Conservation (phyloP, 2,797 vertebrate species). For the Mallotus villosus region DNA sequence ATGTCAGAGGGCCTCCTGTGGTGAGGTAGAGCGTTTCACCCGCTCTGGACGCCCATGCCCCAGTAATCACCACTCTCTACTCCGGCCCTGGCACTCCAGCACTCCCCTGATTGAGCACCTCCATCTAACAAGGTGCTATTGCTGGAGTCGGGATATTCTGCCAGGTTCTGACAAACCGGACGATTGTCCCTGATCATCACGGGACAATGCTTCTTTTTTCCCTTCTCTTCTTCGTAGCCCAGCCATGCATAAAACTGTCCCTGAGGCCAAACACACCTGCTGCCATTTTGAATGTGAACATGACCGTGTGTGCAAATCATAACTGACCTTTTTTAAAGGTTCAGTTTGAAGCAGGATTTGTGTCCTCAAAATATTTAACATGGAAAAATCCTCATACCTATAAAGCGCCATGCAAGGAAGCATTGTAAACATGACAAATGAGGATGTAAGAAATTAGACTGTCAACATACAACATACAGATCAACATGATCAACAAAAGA, state of each 20-base stretch:
- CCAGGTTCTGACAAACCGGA: slow-evolving; percentile 85
- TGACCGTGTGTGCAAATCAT: slow-evolving; percentile 75
- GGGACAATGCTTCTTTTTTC: slow-evolving; percentile 81
- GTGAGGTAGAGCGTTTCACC: slow-evolving; percentile 93
- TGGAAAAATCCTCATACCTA: not conserved
- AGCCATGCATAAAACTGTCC: slow-evolving; percentile 61
- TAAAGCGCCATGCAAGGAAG: too few relatives aligned
- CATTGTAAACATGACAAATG: not conserved
- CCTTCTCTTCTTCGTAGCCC: slow-evolving; percentile 37
- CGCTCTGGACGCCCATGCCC: slow-evolving; percentile 88
- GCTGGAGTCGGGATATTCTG: slow-evolving; percentile 82
- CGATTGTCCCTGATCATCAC: slow-evolving; percentile 93
- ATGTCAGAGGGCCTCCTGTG: slow-evolving; percentile 98
- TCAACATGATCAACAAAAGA: too few relatives aligned
- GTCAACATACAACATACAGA: too few relatives aligned
- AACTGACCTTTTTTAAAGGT: slow-evolving; percentile 32
- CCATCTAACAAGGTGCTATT: slow-evolving; percentile 97
- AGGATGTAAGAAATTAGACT: not conserved
- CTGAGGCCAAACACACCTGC: slow-evolving; percentile 51
- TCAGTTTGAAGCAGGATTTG: slow-evolving; percentile 45
- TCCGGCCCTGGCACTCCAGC: slow-evolving; percentile 89
- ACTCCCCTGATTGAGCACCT: slow-evolving; percentile 98
- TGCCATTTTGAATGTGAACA: slow-evolving; percentile 69
- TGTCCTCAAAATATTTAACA: slow-evolving; percentile 23
- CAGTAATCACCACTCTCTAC: slow-evolving; percentile 99